Evolutionary conservation across 2,888 invertebrate species (phyloP), one percentile per base, ranked within the genome.

Genomic region (Lymantria monacha): DNA sequence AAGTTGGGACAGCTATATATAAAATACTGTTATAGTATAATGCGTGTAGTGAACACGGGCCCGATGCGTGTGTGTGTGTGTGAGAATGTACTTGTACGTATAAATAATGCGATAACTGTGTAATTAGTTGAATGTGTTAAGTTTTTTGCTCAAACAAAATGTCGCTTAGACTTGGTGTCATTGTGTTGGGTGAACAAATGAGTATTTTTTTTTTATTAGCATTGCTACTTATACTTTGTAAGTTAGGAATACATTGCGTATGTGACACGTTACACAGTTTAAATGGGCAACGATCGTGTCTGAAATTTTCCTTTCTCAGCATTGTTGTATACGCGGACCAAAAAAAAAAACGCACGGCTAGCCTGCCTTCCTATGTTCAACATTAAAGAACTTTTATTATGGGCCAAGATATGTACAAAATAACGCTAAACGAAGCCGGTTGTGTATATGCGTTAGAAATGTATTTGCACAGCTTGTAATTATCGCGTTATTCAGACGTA

Each of bases 1-100:
- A 83, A 87, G 84, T 82, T 79, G 83, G 85, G 85, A 85, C 85
- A 85, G 85, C 84, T 86, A 85, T 73, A 73, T 72, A 73, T 72
- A 76, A 75, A 76, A 78, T 79, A 79, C 76, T 78, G 79, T 79
- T 78, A 70, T 74, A 70, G 66, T 76, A 68, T 65, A 68, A 74
- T 60, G 65, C 69, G 69, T 66, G 74, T 66, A 70, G 61, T 69
- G 62, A 70, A 78, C 77, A 81, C 79, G 79, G 81, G 78, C 74
- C 22, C 76, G 83, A 75, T 74, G 69, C 72, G 73, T 66, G 70
- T 51, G 49, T 66, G 70, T 51, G 49, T 57, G 38, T 12, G 61
- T 59, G 66, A 51, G 63, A 61, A 59, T 59, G 62, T 66, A 62
- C 57, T 61, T 56, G 59, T 55, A 57, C 62, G 76, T 73, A 61